Conservation (phyloP, 2,888 invertebrate genomes). For the Temnothorax unifasciatus region DNA sequence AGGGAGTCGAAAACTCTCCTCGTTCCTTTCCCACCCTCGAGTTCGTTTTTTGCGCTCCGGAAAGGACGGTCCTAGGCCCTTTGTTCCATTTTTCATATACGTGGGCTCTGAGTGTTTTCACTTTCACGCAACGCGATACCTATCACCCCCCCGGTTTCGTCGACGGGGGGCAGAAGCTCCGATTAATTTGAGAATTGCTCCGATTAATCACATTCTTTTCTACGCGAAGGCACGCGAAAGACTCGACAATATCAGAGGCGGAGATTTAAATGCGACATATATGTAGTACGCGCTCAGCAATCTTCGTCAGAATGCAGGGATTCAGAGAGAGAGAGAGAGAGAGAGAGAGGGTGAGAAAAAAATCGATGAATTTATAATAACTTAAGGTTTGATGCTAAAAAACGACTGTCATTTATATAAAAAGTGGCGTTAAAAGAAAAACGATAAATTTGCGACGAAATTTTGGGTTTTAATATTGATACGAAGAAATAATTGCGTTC, state of each 20-base stretch:
- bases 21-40: slow-evolving; percentile 39
- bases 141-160: neutral
- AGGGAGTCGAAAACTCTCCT: neutral
- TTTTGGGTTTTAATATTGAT: neutral
- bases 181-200: slow-evolving; percentile 20
- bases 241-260: slow-evolving; percentile 25
- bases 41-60: slow-evolving; percentile 49
- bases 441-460: neutral
- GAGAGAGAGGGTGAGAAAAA: neutral
- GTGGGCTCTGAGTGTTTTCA: slow-evolving; percentile 32
- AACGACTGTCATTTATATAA: neutral
- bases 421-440: neutral
- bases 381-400: neutral
- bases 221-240: slow-evolving; percentile 9
- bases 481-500: neutral
- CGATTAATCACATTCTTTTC: slow-evolving; percentile 8
- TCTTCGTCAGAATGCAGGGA: neutral
- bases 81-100: slow-evolving; percentile 21
- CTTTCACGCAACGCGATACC: slow-evolving; percentile 66
- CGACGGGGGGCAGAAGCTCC: slow-evolving; percentile 1
- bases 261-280: slow-evolving; percentile 38
- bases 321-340: neutral
- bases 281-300: neutral
- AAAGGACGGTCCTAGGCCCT: slow-evolving; percentile 28
- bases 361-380: neutral